A percentile compares a stretch with the other conserved stretches of the same genome.
Conservation (phyloP, 2,113 vertebrate genomes). For the Rhabdomys dilectus region DNA sequence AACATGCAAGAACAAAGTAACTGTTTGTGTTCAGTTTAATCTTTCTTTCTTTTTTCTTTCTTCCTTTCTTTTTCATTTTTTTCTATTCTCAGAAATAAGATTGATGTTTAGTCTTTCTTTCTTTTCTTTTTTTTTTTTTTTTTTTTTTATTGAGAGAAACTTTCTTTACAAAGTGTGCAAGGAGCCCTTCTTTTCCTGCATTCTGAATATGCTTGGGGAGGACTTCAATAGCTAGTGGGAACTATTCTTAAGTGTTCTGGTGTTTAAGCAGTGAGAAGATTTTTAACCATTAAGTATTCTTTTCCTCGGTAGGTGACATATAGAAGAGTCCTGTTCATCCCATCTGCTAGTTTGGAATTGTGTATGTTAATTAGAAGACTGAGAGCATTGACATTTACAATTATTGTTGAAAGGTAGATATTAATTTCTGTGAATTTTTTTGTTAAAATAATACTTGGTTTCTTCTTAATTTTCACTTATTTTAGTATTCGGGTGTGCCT, state of each 20-base stretch:
- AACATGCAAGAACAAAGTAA: not conserved
- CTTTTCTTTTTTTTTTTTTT: no score
- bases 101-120: not conserved
- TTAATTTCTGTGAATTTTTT: not conserved
- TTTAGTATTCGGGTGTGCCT: not conserved
- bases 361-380: not conserved
- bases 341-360: not conserved
- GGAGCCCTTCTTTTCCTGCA: not conserved
- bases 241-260: not conserved
- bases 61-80: not conserved
- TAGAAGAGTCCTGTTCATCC: not conserved
- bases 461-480: not conserved
- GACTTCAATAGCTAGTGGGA: not conserved
- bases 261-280: not conserved
- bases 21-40: not conserved
- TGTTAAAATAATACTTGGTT: not conserved
- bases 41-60: not conserved
- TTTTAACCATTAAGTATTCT: not conserved
- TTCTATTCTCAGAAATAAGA: not conserved
- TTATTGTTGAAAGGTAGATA: not conserved
- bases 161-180: not conserved
- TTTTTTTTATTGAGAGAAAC: not conserved
- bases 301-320: not conserved
- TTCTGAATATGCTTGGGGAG: not conserved
- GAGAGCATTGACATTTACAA: not conserved